Base-by-base conservation (phyloP, 2,888 invertebrate genomes). In the Ernsta delagoae region DNA sequence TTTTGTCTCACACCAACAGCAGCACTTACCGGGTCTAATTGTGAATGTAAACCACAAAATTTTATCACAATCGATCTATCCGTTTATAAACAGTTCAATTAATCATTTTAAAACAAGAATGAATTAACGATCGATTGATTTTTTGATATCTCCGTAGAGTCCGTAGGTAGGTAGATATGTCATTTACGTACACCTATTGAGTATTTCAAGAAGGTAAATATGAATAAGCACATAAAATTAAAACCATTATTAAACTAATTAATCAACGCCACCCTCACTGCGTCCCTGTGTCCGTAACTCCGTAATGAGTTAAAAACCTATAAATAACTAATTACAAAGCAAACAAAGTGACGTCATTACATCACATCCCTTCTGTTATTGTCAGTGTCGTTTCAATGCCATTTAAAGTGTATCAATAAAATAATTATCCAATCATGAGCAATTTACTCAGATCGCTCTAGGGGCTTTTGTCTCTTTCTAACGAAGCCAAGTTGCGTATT, bases 381-480 rank as follows among this genome's bases (percentile, higher is more conserved):
- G 59, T 53, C 53, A 53, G 16, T 70, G 70, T 79, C 75, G 79
- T 83, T 77, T 83, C 83, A 85, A 86, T 83, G 78, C 78, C 84
- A 83, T 87, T 90, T 88, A 88, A 88, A 86, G 84, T 86, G 85
- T 89, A 89, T 89, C 92, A 92, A 92, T 92, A 91, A 89, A 91
- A 90, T 89, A 92, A 92, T 92, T 92, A 92, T 89, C 92, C 92
- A 92, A 92, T 92, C 91, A 89, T 89, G 85, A 81, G 83, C 90
- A 91, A 92, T 91, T 92, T 88, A 87, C 87, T 87, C 77, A 80
- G 86, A 84, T 87, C 87, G 88, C 86, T 83, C 83, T 83, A 79
- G 76, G 73, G 71, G 80, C 62, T 9, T 74, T 73, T 71, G 11
- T 72, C 73, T 85, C 87, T 79, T 83, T 73, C 74, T 7, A 31